Evolutionary conservation across 2,888 invertebrate species (phyloP), one percentile per base, ranked within the genome.

Genomic region (Micoletzkya japonica): DNA sequence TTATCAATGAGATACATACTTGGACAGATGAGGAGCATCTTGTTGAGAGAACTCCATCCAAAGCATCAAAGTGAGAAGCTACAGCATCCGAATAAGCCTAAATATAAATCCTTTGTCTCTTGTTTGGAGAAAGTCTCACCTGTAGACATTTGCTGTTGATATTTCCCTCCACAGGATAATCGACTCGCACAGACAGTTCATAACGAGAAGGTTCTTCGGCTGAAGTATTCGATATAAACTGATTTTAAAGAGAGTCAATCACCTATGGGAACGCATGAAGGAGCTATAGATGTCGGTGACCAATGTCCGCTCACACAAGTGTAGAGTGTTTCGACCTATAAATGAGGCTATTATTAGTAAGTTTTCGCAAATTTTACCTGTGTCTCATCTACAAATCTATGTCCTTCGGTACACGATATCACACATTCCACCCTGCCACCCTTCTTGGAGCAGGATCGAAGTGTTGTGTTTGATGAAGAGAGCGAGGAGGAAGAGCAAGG

Each of bases 221-320:
- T 81, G 74, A 70, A 81, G 73, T 30, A 14, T n/a, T 37, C 24
- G 58, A 7, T 60, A 24, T 39, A 4, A 26, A 2, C 17, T 4
- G 4, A 39, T 28, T 26, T 2, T 39, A 4, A 30, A 37, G 34
- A 68, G 24, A 58, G n/a, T n/a, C 4, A 59, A 10, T 58, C 60
- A 92, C 91, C 92, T 89, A 94, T 93, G 3, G 94, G 93, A 30
- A 95, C 94, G 87, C 95, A 95, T 84, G 95, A 94, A 0, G 95
- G 95, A 30, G 95, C 94, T 59, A 94, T 92, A 10, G 92, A 91
- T 1, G 91, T 90, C 1, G 95, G 95, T 14, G 90, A 89, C 95
- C 95, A 95, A 72, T 91, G 89, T 61, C 91, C 90, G n/a, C 86
- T 85, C 28, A 71, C 68, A 34, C 79, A 79, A 10, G 76, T 69